phyloP scores from a whole-genome alignment of 2,113 vertebrate genomes.

The Rhinichthys klamathensis region DNA sequence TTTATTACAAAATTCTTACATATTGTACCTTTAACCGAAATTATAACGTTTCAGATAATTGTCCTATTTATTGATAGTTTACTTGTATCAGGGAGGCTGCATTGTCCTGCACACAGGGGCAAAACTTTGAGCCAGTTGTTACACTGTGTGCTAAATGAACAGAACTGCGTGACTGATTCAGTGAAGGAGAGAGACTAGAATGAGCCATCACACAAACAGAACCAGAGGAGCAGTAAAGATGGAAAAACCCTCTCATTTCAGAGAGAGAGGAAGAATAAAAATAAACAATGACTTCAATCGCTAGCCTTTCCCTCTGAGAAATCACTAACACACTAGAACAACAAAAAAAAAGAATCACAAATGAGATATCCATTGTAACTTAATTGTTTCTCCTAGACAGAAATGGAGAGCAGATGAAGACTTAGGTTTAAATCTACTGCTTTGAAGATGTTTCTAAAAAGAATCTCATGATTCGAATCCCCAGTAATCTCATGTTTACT shows the following conservation, averaged over 20 bases:
- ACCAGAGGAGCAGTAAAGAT: slow-evolving; percentile 13
- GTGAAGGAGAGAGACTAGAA: neutral
- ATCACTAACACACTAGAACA: slow-evolving; percentile 56
- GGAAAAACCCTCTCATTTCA: slow-evolving; percentile 17
- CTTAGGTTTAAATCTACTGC: neutral
- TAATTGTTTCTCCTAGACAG: neutral
- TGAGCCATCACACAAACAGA: slow-evolving; percentile 27
- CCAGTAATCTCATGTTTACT: neutral
- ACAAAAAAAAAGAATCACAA: neutral
- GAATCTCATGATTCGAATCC: neutral
- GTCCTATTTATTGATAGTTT: neutral
- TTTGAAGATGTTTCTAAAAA: slow-evolving; percentile 3
- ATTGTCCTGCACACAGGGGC: neutral
- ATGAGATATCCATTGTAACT: neutral
- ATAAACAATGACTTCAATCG: slow-evolving; percentile 4
- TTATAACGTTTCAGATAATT: no score
- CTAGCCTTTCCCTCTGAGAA: slow-evolving; percentile 41
- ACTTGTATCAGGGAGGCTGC: neutral
- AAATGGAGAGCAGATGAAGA: neutral
- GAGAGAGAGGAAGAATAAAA: slow-evolving; percentile 17
- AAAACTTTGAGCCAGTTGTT: neutral
- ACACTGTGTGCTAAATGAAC: neutral
- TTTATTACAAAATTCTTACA: no score
- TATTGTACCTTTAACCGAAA: no score
- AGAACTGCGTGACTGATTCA: slow-evolving; percentile 9